Evolutionary conservation across 2,797 vertebrate genomes (phyloP).

Genomic region (Gymnoscopelus braueri): DNA sequence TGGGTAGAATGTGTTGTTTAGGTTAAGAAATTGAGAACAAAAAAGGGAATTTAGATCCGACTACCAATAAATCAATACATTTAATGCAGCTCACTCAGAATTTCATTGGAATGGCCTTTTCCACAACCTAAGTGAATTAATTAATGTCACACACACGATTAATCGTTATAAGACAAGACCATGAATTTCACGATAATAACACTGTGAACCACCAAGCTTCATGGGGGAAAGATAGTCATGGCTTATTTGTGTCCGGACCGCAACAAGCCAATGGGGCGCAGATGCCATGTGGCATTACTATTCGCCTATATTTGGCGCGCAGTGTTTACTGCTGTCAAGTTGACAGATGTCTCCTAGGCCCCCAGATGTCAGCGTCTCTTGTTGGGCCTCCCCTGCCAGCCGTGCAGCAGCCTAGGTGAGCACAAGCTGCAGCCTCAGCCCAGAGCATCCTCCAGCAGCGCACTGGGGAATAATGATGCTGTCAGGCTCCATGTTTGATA

Average conservation of each 20-base stretch:
- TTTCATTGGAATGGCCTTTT: not conserved
- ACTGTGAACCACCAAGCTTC: slow-evolving; percentile 8
- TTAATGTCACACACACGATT: too few species aligned
- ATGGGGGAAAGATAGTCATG: slow-evolving; percentile 19
- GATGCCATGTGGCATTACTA: slow-evolving; percentile 37
- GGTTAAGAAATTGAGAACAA: too few species aligned
- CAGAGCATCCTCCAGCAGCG: not conserved
- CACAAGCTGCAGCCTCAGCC: slow-evolving; percentile 3
- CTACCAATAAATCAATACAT: too few species aligned
- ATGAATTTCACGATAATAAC: not conserved
- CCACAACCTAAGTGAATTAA: not conserved
- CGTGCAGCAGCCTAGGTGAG: not conserved
- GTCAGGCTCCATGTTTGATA: slow-evolving; percentile 26
- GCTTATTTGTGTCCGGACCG: slow-evolving; percentile 24
- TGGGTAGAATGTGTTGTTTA: too few species aligned
- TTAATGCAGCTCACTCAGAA: not conserved
- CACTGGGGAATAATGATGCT: slow-evolving; percentile 21
- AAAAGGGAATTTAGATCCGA: too few species aligned
- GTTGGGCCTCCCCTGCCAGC: slow-evolving; percentile 16
- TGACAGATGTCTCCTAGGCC: slow-evolving; percentile 37
- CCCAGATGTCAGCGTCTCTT: slow-evolving; percentile 37
- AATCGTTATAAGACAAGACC: not conserved
- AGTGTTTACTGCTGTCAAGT: slow-evolving; percentile 5
- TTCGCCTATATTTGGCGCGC: slow-evolving; percentile 39
- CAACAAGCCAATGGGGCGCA: slow-evolving; percentile 23